Percentiles rank a stretch among this genome's conserved stretches.
phyloP scores from a whole-genome alignment of 1,140 invertebrate genomes.

The Radopholus similis region DNA sequence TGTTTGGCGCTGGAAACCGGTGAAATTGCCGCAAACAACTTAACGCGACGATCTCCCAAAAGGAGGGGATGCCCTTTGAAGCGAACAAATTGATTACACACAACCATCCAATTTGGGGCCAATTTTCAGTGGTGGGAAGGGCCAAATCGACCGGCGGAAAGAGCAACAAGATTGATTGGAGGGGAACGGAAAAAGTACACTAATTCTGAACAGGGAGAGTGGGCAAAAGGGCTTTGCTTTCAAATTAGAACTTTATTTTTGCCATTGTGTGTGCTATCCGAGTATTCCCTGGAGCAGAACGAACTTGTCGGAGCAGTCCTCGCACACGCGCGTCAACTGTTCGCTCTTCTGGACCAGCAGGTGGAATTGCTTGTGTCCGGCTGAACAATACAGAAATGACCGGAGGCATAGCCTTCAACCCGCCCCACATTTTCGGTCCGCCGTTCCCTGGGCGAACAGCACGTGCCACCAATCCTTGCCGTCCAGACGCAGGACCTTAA shows the following conservation, averaged over 20 bases:
- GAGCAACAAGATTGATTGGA: no score
- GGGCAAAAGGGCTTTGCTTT: not conserved
- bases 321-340: conserved; percentile 10
- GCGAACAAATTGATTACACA: no score
- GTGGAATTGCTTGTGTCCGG: conserved; percentile 8
- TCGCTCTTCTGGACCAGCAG: conserved; percentile 2
- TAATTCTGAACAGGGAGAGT: not conserved
- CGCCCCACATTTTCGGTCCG: not conserved
- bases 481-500: conserved; percentile 4
- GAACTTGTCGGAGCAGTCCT: conserved; percentile 6
- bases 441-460: conserved; percentile 8
- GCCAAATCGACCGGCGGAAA: no score
- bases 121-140: no score
- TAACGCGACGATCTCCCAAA: no score
- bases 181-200: not conserved
- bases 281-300: not conserved
- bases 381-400: not conserved
- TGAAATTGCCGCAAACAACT: no score
- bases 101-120: no score
- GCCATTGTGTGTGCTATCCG: not conserved
- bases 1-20: no score
- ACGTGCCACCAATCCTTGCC: conserved; percentile 15
- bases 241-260: not conserved
- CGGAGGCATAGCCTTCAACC: not conserved
- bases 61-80: no score